Evolutionary conservation across 2,888 invertebrate species (phyloP).

Genomic region (Lasioglossum vierecki): DNA sequence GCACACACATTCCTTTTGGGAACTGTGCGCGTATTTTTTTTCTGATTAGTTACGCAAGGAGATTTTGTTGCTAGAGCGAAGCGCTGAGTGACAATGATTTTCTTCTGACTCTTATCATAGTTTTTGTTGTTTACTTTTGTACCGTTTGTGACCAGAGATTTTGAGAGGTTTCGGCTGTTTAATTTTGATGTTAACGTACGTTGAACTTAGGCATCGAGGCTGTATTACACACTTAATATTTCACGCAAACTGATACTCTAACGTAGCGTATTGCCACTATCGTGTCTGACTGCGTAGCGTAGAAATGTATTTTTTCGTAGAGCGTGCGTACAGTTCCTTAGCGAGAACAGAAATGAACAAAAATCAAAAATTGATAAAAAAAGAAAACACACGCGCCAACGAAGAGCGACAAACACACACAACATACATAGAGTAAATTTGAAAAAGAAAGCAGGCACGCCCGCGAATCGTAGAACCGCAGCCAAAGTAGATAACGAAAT

Average conservation of each 20-base stretch:
- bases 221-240: constrained; percentile 41
- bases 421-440: constrained; percentile 6
- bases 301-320: constrained; percentile 31
- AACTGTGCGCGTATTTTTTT: not conserved
- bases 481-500: constrained; percentile 54
- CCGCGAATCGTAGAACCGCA: constrained; percentile 64
- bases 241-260: constrained; percentile 56
- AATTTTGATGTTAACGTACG: constrained; percentile 37
- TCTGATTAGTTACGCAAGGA: constrained; percentile 33
- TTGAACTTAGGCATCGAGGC: constrained; percentile 53
- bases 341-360: not conserved
- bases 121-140: not conserved
- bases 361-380: not conserved
- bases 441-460: constrained; percentile 43
- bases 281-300: constrained; percentile 32
- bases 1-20: not conserved
- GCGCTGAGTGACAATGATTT: constrained; percentile 22
- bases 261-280: constrained; percentile 54
- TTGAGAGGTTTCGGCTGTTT: constrained; percentile 39
- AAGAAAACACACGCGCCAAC: constrained; percentile 6
- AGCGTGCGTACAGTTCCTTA: constrained; percentile 21
- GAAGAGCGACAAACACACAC: constrained; percentile 1
- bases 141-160: constrained; percentile 17
- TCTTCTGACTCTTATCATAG: not conserved
- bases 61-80: constrained; percentile 43